Evolutionary conservation across 2,113 vertebrate genomes (phyloP).

Genomic region (Plecturocebus donacophilus): DNA sequence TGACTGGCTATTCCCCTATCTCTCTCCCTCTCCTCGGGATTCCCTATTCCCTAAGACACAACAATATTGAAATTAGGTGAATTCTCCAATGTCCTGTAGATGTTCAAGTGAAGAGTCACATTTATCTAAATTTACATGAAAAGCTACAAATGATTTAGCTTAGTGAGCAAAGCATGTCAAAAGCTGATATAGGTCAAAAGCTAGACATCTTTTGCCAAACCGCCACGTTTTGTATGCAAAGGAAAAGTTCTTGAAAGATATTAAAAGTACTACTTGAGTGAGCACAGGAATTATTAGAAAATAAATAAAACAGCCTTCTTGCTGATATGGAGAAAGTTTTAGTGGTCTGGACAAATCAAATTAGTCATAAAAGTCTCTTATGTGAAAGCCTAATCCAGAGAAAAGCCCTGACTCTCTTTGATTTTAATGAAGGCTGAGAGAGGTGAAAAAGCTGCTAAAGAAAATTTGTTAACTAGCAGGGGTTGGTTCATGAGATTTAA

Average conservation of each 20-base stretch:
- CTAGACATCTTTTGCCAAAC: background rate
- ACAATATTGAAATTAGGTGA: background rate
- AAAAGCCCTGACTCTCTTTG: background rate
- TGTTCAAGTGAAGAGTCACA: background rate
- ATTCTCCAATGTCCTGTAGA: background rate
- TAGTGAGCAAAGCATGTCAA: background rate
- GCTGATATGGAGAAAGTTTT: background rate
- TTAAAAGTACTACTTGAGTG: background rate
- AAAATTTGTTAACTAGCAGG: background rate
- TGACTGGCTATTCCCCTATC: background rate
- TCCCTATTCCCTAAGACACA: background rate
- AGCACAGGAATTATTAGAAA: background rate
- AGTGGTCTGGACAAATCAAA: background rate
- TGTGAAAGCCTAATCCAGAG: background rate
- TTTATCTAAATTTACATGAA: background rate
- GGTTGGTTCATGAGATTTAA: background rate
- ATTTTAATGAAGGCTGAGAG: background rate
- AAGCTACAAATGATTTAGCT: background rate
- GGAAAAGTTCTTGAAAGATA: background rate
- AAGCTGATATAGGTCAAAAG: background rate
- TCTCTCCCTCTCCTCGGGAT: background rate
- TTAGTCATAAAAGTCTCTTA: background rate
- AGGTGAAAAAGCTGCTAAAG: background rate
- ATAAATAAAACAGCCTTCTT: background rate
- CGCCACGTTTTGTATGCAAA: background rate